Evolutionary conservation across 1,140 invertebrate species (phyloP), one percentile per base, ranked within the genome.

Genomic region (Belonocnema kinseyi): DNA sequence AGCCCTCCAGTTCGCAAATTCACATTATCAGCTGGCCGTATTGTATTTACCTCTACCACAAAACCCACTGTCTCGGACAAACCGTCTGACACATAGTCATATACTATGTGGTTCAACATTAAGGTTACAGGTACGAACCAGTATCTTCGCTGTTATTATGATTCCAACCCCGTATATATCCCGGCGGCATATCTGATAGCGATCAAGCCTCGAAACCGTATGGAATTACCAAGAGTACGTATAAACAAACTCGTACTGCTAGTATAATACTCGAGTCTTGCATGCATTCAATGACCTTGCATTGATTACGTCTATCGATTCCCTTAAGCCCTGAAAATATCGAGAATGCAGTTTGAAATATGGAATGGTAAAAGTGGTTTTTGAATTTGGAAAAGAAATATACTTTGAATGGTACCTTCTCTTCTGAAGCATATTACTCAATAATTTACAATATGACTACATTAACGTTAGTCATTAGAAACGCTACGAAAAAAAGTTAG

Each of bases 221-320:
- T 66, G 26, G 61, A 66, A 66, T 66, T 66, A 66, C 61, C 61
- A 13, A 40, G 61, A 66, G 33, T 66, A 66, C 61, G 61, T 40
- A 66, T 66, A 66, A 66, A 66, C 61, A 66, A 33, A 8, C 61
- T 46, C 33, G 40, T 33, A 66, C 2, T 40, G 26, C n/a, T 26
- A 11, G 21, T 66, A 66, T 14, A 66, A 66, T 66, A 5, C 58
- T 66, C 21, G 21, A 66, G 58, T 66, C 33, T 66, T 66, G 58
- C 40, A 33, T 26, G 12, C 26, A 66, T 66, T 66, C 58, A 66
- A 66, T 66, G 58, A 66, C 26, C 58, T 58, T 40, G 58, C 58
- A 66, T 66, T 66, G 12, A 66, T 66, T 40, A 66, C 21, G 3
- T 3, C 26, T 5, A 33, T 33, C 26, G 26, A 33, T 33, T 4